Evolutionary conservation across 2,888 invertebrate species (phyloP).

Genomic region (Villa cingulata): DNA sequence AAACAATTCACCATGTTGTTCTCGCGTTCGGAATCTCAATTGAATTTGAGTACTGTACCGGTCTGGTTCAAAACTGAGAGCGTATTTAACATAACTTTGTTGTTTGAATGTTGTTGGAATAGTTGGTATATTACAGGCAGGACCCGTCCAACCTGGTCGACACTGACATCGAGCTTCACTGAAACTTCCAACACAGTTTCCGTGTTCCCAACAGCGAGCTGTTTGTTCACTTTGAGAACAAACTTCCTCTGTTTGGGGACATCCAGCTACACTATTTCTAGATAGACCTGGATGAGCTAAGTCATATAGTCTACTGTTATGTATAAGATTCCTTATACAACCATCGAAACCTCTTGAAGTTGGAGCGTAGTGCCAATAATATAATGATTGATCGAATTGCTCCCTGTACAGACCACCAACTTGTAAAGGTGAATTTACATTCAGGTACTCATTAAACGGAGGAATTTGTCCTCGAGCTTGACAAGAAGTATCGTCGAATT

Average conservation of each 20-base stretch:
- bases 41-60: constrained; percentile 86
- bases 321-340: constrained; percentile 88
- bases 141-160: constrained; percentile 89
- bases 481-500: constrained; percentile 80
- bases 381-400: constrained; percentile 76
- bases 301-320: constrained; percentile 92
- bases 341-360: constrained; percentile 87
- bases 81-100: constrained; percentile 94
- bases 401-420: constrained; percentile 86
- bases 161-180: constrained; percentile 86
- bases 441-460: constrained; percentile 89
- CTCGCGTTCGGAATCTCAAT: constrained; percentile 82
- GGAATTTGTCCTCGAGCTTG: constrained; percentile 82
- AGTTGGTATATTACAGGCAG: constrained; percentile 71
- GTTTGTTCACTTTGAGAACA: constrained; percentile 80
- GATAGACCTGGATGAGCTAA: constrained; percentile 84
- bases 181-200: constrained; percentile 85
- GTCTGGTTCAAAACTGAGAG: constrained; percentile 85
- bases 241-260: constrained; percentile 84
- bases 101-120: constrained; percentile 85
- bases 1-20: constrained; percentile 86
- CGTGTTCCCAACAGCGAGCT: constrained; percentile 80
- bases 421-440: constrained; percentile 90
- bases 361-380: constrained; percentile 84
- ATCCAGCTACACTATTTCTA: constrained; percentile 75